Conservation (phyloP, 2,797 vertebrate species). For the Rhinophrynus dorsalis region DNA sequence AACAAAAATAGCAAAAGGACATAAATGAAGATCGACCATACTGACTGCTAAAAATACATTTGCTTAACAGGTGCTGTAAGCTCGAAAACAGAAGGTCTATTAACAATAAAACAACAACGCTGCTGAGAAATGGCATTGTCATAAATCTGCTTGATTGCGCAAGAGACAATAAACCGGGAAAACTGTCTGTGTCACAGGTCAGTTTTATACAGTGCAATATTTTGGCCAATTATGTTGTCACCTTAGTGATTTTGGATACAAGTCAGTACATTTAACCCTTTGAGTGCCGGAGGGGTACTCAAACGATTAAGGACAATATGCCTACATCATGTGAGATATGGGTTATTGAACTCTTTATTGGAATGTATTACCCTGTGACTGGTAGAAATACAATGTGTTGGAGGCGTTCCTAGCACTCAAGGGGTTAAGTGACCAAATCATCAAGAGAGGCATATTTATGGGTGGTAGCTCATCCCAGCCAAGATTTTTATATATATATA, state of each 20-base stretch:
- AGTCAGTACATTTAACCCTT: too few species aligned
- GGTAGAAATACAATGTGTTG: too few species aligned
- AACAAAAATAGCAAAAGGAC: background rate
- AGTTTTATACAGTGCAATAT: background rate
- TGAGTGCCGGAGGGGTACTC: too few species aligned
- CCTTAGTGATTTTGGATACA: background rate
- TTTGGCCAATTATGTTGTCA: background rate
- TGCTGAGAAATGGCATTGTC: background rate
- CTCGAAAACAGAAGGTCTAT: background rate
- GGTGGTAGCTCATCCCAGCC: too few species aligned
- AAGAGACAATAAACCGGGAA: background rate
- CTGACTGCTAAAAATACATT: background rate
- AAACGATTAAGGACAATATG: too few species aligned
- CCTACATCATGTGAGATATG: too few species aligned
- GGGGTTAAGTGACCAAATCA: too few species aligned
- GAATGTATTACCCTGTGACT: too few species aligned
- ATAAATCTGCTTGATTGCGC: background rate
- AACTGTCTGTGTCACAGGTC: background rate
- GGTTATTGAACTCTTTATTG: too few species aligned
- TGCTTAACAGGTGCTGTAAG: background rate
- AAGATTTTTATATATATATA: too few species aligned
- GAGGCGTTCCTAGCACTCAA: too few species aligned
- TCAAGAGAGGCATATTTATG: too few species aligned
- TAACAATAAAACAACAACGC: background rate
- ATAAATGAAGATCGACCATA: background rate